A percentile compares a stretch with the other conserved stretches of the same genome.
Conservation (phyloP, 2,113 vertebrate species). For the Australoheros scitulus region DNA sequence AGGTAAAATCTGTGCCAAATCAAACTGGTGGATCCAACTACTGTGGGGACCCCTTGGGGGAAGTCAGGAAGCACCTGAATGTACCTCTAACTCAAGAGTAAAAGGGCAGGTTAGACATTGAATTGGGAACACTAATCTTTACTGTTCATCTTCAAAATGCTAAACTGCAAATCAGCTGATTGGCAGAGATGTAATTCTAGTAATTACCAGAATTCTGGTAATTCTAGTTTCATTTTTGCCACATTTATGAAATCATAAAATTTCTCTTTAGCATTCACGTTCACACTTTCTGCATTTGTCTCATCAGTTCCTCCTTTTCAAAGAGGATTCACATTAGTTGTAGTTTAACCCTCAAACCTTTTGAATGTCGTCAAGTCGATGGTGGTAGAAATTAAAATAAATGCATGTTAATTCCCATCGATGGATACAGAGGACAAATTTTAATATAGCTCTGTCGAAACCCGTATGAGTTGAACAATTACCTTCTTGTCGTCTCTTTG, state of each 20-base stretch:
- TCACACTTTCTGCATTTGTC: neutral
- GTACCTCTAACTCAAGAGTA: neutral
- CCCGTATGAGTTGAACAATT: neutral
- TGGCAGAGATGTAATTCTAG: too few relatives aligned
- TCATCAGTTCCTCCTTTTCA: neutral
- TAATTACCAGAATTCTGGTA: too few relatives aligned
- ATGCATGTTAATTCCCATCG: neutral
- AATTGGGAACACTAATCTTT: too few relatives aligned
- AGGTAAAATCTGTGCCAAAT: neutral
- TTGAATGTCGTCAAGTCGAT: neutral
- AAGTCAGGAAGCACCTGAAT: neutral
- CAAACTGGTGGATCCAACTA: neutral
- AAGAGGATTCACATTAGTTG: neutral
- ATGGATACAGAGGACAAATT: neutral
- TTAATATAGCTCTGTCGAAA: conserved; percentile 17
- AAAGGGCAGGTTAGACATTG: neutral
- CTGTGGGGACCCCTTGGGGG: neutral
- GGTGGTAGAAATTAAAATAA: neutral
- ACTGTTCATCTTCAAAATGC: too few relatives aligned
- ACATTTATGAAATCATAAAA: neutral
- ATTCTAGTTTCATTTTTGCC: neutral
- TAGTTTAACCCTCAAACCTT: neutral
- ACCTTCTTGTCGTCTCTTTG: neutral
- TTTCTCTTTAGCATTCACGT: too few relatives aligned
- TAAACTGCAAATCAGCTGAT: neutral